Evolutionary conservation across 2,888 invertebrate genomes (phyloP).

Genomic region (Aporophyla nigra): DNA sequence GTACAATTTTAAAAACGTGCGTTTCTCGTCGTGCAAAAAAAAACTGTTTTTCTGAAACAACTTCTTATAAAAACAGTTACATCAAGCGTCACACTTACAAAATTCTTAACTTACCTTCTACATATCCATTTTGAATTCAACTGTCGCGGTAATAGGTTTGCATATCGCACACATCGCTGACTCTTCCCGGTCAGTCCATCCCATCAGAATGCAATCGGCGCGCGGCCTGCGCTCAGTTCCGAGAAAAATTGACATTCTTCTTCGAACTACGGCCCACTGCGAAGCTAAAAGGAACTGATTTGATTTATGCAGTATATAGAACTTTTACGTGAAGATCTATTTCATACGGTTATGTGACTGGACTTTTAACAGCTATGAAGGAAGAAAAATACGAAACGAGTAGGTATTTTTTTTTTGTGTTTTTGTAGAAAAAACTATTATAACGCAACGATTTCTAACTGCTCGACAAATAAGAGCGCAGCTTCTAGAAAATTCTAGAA

Average conservation of each 20-base stretch:
- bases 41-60: too few relatives aligned
- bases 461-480: too few relatives aligned
- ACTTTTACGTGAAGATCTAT: slow-evolving; percentile 10
- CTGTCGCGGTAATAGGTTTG: slow-evolving; percentile 37
- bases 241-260: slow-evolving; percentile 59
- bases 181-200: slow-evolving; percentile 48
- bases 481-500: too few relatives aligned
- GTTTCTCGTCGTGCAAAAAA: too few relatives aligned
- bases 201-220: slow-evolving; percentile 57
- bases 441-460: too few relatives aligned
- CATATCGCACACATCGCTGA: slow-evolving; percentile 29
- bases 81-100: too few relatives aligned
- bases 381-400: background rate
- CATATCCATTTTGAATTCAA: slow-evolving; percentile 6
- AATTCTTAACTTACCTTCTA: background rate
- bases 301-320: slow-evolving; percentile 21
- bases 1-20: too few relatives aligned
- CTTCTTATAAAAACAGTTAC: too few relatives aligned
- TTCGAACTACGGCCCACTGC: slow-evolving; percentile 29
- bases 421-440: background rate
- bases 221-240: slow-evolving; percentile 23
- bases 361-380: slow-evolving; percentile 3
- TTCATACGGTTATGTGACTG: slow-evolving; percentile 6
- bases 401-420: background rate
- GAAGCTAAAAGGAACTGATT: slow-evolving; percentile 36